Evolutionary conservation across 2,888 invertebrate genomes (phyloP).

Genomic region (Sphaeridia pumilis): DNA sequence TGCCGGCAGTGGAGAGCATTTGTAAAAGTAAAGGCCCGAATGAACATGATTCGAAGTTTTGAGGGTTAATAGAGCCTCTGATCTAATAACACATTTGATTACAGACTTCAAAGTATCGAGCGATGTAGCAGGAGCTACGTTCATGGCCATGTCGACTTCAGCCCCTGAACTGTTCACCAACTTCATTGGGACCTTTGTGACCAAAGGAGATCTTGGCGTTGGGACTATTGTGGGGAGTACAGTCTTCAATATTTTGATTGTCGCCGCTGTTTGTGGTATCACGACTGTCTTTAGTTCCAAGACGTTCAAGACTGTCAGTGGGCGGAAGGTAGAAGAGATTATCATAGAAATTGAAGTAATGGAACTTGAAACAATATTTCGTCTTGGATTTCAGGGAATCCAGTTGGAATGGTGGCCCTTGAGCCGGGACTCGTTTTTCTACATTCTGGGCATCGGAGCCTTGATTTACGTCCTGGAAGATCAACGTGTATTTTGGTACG

Average conservation of each 20-base stretch:
- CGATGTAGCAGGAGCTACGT: conserved; percentile 85
- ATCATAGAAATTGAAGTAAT: too few relatives aligned
- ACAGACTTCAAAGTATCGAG: conserved; percentile 68
- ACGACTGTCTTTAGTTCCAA: conserved; percentile 27
- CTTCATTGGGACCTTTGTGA: conserved; percentile 74
- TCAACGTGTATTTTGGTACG: conserved; percentile 64
- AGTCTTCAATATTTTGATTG: conserved; percentile 39
- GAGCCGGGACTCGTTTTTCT: conserved; percentile 66
- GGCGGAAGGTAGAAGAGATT: too few relatives aligned
- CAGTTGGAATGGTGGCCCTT: conserved; percentile 68
- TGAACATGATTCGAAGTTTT: too few relatives aligned
- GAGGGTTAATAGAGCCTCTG: neutral
- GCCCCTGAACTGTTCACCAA: conserved; percentile 77
- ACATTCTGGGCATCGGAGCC: conserved; percentile 57
- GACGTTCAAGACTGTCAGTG: too few relatives aligned
- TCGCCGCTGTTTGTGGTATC: conserved; percentile 37
- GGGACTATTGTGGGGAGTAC: conserved; percentile 53
- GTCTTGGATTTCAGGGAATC: too few relatives aligned
- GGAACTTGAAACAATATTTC: too few relatives aligned
- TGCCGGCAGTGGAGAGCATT: conserved; percentile 52
- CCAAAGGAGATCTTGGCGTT: conserved; percentile 52
- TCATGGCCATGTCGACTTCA: conserved; percentile 86
- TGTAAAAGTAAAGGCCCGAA: conserved; percentile 50
- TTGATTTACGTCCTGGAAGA: conserved; percentile 67
- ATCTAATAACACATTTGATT: too few relatives aligned